These are phyloP conservation scores for Pangasius sanitwongsei DNA, from an alignment of 2,797 vertebrate species.

Conservation along the genomic window DNA sequence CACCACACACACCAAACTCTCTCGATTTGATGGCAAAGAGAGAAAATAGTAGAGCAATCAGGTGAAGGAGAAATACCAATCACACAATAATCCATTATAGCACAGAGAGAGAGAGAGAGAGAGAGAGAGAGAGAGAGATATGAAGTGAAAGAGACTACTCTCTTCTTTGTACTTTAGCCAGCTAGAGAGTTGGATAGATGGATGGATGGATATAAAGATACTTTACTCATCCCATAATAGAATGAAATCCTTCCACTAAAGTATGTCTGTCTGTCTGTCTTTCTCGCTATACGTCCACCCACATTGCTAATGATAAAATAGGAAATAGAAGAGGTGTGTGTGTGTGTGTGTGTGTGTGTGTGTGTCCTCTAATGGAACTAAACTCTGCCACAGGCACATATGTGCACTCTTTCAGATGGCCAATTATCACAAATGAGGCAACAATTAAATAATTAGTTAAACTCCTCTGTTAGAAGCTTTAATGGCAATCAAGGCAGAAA, in stretches of 20 bases:
- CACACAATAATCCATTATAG: conserved; percentile 9
- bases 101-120: conserved; percentile 23
- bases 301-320: neutral
- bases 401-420: conserved; percentile 55
- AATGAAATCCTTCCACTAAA: neutral
- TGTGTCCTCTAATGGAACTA: conserved; percentile 33
- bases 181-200: too few relatives aligned
- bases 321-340: neutral
- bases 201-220: neutral
- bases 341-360: conserved; percentile 37
- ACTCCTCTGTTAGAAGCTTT: conserved; percentile 48
- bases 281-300: too few relatives aligned
- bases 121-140: conserved; percentile 8
- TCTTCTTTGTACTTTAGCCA: neutral
- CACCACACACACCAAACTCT: conserved; percentile 9
- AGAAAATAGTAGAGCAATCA: conserved; percentile 52
- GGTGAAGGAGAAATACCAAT: conserved; percentile 51
- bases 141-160: neutral
- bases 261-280: neutral
- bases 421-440: conserved; percentile 62
- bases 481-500: conserved; percentile 58
- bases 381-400: conserved; percentile 51
- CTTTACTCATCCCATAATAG: neutral
- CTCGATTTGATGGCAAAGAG: conserved; percentile 48
- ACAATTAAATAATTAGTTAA: conserved; percentile 64